Base-by-base conservation (phyloP, 2,797 vertebrate genomes). In the Protosalanx chinensis region DNA sequence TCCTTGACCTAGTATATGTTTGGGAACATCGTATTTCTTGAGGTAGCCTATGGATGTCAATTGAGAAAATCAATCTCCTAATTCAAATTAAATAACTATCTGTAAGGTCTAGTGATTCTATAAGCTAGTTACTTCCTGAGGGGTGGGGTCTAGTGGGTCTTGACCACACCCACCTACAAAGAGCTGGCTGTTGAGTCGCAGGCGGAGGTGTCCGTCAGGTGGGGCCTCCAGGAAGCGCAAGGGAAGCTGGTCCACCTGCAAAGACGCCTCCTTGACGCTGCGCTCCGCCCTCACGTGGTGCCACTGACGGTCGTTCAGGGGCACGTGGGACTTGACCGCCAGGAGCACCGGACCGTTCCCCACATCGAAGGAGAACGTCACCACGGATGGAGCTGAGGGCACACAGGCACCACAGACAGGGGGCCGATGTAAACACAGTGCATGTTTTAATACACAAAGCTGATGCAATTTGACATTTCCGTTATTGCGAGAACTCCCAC, bases 281-380 rank as follows among this genome's bases (percentile, higher is more conserved):
- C 95, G 95, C 85, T 98, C 96, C 0, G 94, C 95, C 81, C 79
- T 89, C 63, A 98, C 71, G 0, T 94, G 95, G 88, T 99, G 97
- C 97, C 97, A 99, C 76, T 98, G 97, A 64, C 96, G 91, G 91
- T 98, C 96, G 73, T 99, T 98, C 85, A 98, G 86, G 2, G 92
- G 83, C 20, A 90, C 84, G 65, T 92, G 92, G 77, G 97, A 97
- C 77, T 95, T 95, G 18, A 97, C 91, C 0, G 89, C 85, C 58
- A 94, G 89, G 64, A 94, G 87, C 12, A 88, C 79, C 3, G 96
- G 94, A 29, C 96, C 95, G 4, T 96, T 95, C 13, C 97, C 96
- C 6, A 94, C 95, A 15, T 99, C 94, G 66, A 96, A 94, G 63
- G 95, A 94, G 89, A 99, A 98, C 2, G 92, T 94, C 82, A 98